Evolutionary conservation across 2,888 invertebrate genomes (phyloP).

Genomic region (Chrysolina americana): DNA sequence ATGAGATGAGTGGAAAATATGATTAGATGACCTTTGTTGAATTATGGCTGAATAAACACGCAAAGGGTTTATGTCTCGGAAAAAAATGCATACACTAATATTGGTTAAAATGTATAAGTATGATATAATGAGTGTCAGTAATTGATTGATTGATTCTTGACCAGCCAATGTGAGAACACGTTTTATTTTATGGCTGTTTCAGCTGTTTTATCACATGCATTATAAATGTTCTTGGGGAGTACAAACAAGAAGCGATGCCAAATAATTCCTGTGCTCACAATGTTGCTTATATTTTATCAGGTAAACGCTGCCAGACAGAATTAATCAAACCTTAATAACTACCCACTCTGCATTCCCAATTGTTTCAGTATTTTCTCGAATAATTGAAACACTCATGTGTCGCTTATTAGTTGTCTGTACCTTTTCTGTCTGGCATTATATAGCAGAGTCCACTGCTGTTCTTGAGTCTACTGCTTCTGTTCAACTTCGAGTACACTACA

Average conservation of each 20-base stretch:
- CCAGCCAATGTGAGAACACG: neutral
- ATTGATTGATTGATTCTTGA: neutral
- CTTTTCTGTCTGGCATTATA: too few relatives aligned
- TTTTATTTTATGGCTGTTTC: slow-evolving; percentile 5
- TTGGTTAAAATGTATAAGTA: too few relatives aligned
- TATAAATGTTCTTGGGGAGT: neutral
- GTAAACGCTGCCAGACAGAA: neutral
- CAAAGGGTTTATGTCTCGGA: too few relatives aligned
- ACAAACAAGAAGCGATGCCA: slow-evolving; percentile 17
- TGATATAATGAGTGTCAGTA: too few relatives aligned
- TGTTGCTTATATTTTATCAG: slow-evolving; percentile 7
- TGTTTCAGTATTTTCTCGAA: neutral
- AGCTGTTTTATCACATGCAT: neutral
- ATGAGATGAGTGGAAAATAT: too few relatives aligned
- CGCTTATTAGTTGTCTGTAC: too few relatives aligned
- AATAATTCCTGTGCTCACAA: slow-evolving; percentile 6
- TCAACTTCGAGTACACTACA: too few relatives aligned
- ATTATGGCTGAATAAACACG: too few relatives aligned
- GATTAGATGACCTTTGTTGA: too few relatives aligned
- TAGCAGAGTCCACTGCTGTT: too few relatives aligned
- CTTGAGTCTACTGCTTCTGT: too few relatives aligned
- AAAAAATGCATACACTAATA: too few relatives aligned
- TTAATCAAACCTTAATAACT: neutral
- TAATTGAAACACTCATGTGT: neutral
- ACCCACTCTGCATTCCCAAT: neutral